Percentiles rank a stretch among this genome's conserved stretches.
These are phyloP conservation scores for Rostratula benghalensis DNA, from an alignment of 2,113 vertebrate genomes.

Conservation along the genomic window DNA sequence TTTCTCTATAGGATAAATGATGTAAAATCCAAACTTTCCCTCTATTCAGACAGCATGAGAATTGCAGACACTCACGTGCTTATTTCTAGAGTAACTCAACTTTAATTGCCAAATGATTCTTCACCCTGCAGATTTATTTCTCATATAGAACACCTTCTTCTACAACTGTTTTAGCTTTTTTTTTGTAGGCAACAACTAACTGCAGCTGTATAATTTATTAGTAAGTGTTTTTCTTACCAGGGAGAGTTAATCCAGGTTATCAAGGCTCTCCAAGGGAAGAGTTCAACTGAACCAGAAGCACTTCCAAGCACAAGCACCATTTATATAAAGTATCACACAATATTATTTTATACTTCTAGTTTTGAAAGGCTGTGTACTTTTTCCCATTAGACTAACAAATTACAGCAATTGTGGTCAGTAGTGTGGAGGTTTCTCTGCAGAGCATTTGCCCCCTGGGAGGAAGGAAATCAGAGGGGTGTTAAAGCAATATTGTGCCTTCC, in stretches of 20 bases:
- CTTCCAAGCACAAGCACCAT: conserved; percentile 32
- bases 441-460: conserved; percentile 60
- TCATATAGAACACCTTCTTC: neutral
- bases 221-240: conserved; percentile 34
- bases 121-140: neutral
- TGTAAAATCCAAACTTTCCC: neutral
- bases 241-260: conserved; percentile 58
- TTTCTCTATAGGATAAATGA: neutral
- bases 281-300: conserved; percentile 31
- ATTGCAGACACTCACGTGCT: neutral
- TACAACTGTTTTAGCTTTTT: neutral
- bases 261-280: conserved; percentile 42
- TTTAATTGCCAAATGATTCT: neutral
- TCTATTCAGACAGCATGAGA: neutral
- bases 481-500: conserved; percentile 62
- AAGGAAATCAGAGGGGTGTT: conserved; percentile 72
- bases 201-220: conserved; percentile 55
- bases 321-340: conserved; percentile 52
- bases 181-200: neutral
- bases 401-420: conserved; percentile 71
- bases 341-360: conserved; percentile 67
- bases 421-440: conserved; percentile 61
- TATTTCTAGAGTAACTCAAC: neutral
- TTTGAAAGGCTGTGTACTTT: conserved; percentile 51
- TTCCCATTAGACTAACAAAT: conserved; percentile 74